Percentiles rank a stretch among this genome's conserved stretches.
Conservation (phyloP, 1,140 invertebrate species). For the Plectrocnemia conspersa region DNA sequence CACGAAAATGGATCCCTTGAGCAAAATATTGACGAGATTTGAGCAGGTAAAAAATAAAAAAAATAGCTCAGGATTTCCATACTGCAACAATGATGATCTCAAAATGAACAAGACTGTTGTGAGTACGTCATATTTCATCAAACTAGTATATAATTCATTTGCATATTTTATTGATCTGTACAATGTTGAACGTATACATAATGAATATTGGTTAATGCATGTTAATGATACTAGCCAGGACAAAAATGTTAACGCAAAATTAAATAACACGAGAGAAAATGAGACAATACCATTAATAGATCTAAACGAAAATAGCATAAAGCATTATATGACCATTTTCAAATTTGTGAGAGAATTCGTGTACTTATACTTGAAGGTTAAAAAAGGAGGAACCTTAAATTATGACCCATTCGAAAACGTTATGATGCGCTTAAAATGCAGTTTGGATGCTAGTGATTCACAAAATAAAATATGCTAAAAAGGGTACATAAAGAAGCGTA, state of each 20-base stretch:
- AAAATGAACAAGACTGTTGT: background rate
- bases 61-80: background rate
- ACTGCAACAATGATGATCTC: background rate
- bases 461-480: too few species aligned
- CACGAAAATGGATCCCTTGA: background rate
- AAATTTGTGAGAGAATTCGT: background rate
- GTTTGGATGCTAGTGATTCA: too few species aligned
- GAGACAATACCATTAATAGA: background rate
- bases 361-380: background rate
- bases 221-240: background rate
- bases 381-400: background rate
- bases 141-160: slow-evolving; percentile 6
- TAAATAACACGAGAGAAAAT: background rate
- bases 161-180: slow-evolving; percentile 11
- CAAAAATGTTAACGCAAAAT: background rate
- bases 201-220: background rate
- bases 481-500: too few species aligned
- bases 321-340: slow-evolving; percentile 1
- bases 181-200: background rate
- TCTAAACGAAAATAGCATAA: background rate
- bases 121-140: background rate
- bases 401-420: background rate
- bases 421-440: too few species aligned
- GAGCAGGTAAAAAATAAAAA: background rate
- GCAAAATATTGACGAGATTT: background rate